Evolutionary conservation across 2,113 vertebrate species (phyloP).

Genomic region (Abramis brama): DNA sequence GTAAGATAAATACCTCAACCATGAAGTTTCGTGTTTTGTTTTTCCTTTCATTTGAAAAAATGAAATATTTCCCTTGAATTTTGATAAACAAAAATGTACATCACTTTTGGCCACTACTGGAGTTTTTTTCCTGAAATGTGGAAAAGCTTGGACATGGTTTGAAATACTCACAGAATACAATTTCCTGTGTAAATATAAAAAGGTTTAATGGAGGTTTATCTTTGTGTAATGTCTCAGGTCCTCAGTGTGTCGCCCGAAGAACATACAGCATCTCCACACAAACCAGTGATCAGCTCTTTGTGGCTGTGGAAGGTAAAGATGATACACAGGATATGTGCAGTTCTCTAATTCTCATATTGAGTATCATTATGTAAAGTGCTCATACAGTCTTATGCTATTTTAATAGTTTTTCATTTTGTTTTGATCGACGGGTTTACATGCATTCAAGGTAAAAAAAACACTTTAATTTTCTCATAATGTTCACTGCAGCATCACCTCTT

Average conservation of each 20-base stretch:
- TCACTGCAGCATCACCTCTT: no score
- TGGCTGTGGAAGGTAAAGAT: conserved; percentile 78
- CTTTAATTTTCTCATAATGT: no score
- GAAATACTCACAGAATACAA: background rate
- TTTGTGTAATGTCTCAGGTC: conserved; percentile 63
- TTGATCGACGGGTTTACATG: no score
- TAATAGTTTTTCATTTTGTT: no score
- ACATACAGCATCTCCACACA: conserved; percentile 74
- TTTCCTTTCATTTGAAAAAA: no score
- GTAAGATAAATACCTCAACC: no score
- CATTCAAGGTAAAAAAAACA: no score
- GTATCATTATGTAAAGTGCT: background rate
- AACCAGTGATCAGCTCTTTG: conserved; percentile 69
- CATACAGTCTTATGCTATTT: no score
- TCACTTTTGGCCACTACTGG: no score
- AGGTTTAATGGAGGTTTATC: background rate
- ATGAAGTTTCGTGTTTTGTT: no score
- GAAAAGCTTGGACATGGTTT: background rate
- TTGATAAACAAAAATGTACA: no score
- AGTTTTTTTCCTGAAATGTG: background rate
- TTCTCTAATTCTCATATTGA: background rate
- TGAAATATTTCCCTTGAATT: no score
- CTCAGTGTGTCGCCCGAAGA: conserved; percentile 75
- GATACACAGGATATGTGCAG: background rate
- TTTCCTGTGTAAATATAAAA: background rate